These are phyloP conservation scores for Hemicentrotus pulcherrimus DNA, from an alignment of 35 echinoderm and acorn worm species.

Conservation along the genomic window DNA sequence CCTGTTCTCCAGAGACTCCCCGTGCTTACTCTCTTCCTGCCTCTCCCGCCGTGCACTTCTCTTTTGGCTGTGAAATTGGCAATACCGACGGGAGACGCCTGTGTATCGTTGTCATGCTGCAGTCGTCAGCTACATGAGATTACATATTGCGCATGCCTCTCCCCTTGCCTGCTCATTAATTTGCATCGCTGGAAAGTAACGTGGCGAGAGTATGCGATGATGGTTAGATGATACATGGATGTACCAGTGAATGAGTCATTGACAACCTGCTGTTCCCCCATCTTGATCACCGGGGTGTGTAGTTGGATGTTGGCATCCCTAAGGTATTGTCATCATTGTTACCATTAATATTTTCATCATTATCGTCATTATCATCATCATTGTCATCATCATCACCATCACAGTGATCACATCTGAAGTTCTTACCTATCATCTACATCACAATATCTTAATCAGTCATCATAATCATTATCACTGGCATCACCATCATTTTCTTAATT, in stretches of 20 bases:
- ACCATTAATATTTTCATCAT: neutral
- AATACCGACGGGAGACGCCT: neutral
- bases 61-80: neutral
- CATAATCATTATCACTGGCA: neutral
- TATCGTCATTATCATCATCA: neutral
- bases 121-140: neutral
- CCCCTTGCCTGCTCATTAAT: neutral
- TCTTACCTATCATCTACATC: neutral
- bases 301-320: neutral
- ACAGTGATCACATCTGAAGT: too few relatives aligned
- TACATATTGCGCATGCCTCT: constrained; percentile 1
- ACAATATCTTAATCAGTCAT: too few relatives aligned
- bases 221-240: neutral
- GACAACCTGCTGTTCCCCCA: neutral
- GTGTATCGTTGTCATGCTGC: neutral
- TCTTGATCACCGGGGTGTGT: neutral
- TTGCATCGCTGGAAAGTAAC: neutral
- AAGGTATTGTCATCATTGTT: neutral
- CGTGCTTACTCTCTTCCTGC: neutral
- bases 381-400: too few relatives aligned
- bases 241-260: neutral
- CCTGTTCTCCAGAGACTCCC: neutral
- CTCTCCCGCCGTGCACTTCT: neutral
- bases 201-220: neutral
- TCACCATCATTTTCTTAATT: neutral